Evolutionary conservation across 64 coral and sea anemone genomes (phyloP), one percentile per base, ranked within the genome.

Genomic region (Platygyra sinensis): DNA sequence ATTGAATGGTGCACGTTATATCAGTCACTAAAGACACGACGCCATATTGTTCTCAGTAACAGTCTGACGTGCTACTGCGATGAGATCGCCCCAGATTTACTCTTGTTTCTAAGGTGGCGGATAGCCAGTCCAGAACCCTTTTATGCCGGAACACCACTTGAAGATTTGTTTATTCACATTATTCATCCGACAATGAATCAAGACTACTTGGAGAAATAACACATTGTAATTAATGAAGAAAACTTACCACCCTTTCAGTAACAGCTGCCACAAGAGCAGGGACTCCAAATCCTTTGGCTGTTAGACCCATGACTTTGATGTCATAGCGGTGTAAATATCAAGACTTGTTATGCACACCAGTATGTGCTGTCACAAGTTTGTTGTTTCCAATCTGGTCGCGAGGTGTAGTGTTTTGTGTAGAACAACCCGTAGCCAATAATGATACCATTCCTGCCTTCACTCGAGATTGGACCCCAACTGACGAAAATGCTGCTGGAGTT

Each of bases 361-460:
- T 20, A 64, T 22, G 57, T 27, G 46, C 20, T 67, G 22, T 15
- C 39, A 65, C 42, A 77, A 24, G 62, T 1, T 22, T 29, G 22
- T 1, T 51, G 61, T 22, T 30, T 64, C 73, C 28, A 76, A 49
- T 8, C 63, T 19, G 28, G 7, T 4, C 51, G 24, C 25, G 36
- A 29, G 42, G 19, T 32, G 8, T 36, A 33, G 5, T 36, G 27
- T 73, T 77, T 87, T 15, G 5, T 86, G 73, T 92, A 87, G 19
- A 60, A 86, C 5, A 87, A 39, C 17, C 46, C 27, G 82, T 92
- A 92, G 27, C 82, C 82, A 18, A 65, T 39, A 3, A 91, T 77
- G 42, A 90, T 74, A 29, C 89, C 89, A 32, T 12, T 13, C 20
- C 55, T 50, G 20, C 71, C 59, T 22, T 92, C 12, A 17, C 27